Conservation (phyloP, 2,888 invertebrate species). For the Eristalis tenax region DNA sequence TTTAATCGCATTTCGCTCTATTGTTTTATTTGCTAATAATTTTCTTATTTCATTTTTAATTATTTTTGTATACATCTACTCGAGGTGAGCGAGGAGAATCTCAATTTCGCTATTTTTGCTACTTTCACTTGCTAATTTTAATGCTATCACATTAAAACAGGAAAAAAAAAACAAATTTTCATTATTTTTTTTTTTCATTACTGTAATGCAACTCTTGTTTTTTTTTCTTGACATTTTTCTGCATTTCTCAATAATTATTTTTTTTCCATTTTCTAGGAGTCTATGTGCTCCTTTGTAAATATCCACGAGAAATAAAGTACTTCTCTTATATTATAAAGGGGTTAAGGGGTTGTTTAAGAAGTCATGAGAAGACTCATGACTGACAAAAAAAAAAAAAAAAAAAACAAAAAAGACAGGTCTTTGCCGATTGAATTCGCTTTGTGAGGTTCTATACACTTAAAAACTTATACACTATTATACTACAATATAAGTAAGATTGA, state of each 20-base stretch:
- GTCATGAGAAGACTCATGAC: constrained; percentile 32
- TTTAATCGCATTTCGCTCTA: constrained; percentile 66
- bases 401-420: too few relatives aligned
- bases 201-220: constrained; percentile 59
- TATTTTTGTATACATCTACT: constrained; percentile 60
- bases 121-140: constrained; percentile 63
- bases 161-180: constrained; percentile 2
- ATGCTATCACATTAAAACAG: constrained; percentile 39
- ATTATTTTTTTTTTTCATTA: constrained; percentile 39
- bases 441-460: constrained; percentile 13
- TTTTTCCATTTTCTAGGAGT: constrained; percentile 40
- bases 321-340: neutral
- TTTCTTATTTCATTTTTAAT: constrained; percentile 28
- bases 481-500: constrained; percentile 68
- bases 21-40: constrained; percentile 57
- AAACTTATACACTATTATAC: constrained; percentile 41
- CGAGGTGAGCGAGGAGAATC: constrained; percentile 68
- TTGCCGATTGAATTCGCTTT: constrained; percentile 25
- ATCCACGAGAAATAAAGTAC: constrained; percentile 38
- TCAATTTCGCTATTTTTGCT: constrained; percentile 61
- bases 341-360: constrained; percentile 28
- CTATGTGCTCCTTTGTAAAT: constrained; percentile 61
- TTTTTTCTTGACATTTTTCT: constrained; percentile 31
- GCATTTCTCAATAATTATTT: constrained; percentile 62
- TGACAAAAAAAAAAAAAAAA: constrained; percentile 1